Conservation (phyloP, 2,888 invertebrate genomes). For the Dicroscelio sp. region DNA sequence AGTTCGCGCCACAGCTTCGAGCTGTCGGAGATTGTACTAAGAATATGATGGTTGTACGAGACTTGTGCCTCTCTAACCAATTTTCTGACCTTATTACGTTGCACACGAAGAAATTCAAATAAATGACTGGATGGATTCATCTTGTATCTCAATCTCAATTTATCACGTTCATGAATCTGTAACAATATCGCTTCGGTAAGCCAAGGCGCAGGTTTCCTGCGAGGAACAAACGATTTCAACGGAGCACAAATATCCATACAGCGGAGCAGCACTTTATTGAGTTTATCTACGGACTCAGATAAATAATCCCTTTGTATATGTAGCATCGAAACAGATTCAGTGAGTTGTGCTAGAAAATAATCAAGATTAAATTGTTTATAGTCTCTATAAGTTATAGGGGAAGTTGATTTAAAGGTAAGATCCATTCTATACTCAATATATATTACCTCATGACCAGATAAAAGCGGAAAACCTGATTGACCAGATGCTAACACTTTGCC, state of each 20-base stretch:
- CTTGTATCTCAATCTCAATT: background rate
- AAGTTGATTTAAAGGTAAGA: no score
- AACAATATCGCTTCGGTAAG: background rate
- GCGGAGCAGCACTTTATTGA: background rate
- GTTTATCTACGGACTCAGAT: background rate
- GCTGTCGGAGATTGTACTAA: background rate
- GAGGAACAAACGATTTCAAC: background rate
- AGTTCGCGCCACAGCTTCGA: background rate
- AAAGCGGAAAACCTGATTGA: no score
- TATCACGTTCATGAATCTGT: background rate
- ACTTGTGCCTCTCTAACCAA: background rate
- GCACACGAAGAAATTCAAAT: background rate
- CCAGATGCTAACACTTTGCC: background rate
- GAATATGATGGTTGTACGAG: background rate
- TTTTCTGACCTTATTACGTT: background rate
- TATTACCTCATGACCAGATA: slow-evolving; percentile 33
- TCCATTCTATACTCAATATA: no score
- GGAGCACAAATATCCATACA: background rate
- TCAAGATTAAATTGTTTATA: background rate
- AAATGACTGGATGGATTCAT: background rate
- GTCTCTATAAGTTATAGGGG: background rate
- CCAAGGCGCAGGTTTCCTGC: background rate
- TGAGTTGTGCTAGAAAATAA: background rate
- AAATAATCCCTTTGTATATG: no score
- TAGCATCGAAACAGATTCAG: background rate